Conservation (phyloP, 2,113 vertebrate species). For the Amblyornis subalaris region DNA sequence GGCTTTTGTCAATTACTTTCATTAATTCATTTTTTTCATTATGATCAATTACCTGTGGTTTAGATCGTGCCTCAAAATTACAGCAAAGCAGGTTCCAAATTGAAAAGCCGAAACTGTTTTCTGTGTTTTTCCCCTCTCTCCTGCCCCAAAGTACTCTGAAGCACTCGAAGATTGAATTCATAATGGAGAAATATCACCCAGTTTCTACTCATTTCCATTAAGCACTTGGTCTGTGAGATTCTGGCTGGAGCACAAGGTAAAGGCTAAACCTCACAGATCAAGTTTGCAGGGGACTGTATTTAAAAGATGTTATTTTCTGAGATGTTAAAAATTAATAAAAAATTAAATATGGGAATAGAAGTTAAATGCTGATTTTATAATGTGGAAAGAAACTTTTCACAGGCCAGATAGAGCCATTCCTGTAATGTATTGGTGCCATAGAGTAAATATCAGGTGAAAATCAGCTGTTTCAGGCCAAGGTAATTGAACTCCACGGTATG, state of each 20-base stretch:
- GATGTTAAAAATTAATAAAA: neutral
- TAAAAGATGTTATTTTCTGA: slow-evolving; percentile 4
- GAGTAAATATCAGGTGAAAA: neutral
- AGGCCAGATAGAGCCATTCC: neutral
- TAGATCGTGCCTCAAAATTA: slow-evolving; percentile 8
- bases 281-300: neutral
- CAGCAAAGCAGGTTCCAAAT: neutral
- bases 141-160: neutral
- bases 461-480: neutral
- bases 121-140: neutral
- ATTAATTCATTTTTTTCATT: slow-evolving; percentile 61
- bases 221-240: neutral
- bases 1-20: slow-evolving; percentile 76
- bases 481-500: neutral
- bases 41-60: slow-evolving; percentile 48
- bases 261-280: neutral
- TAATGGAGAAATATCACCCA: neutral
- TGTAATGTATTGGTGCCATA: neutral
- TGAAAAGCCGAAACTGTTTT: neutral
- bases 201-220: slow-evolving; percentile 6
- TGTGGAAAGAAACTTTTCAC: slow-evolving; percentile 1
- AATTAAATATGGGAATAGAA: neutral
- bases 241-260: neutral
- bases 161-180: neutral
- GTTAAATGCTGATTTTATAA: slow-evolving; percentile 15